Evolutionary conservation across 1,140 invertebrate species (phyloP), one percentile per base, ranked within the genome.

Genomic region (Popillia japonica): DNA sequence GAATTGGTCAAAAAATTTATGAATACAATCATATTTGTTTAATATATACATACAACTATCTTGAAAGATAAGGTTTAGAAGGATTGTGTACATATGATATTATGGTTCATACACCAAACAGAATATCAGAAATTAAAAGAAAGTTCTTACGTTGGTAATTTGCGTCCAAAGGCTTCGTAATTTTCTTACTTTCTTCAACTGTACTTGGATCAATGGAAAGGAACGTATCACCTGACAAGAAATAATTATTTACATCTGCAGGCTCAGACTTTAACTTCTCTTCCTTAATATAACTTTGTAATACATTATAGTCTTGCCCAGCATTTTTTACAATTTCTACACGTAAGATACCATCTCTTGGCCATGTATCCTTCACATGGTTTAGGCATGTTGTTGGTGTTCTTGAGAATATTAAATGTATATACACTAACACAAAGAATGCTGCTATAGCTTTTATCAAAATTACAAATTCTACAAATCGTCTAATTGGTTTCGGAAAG

Each of bases 321-420:
- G 89, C 85, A 87, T 96, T 94, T 80, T 92, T 90, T 72, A 98
- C 90, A 83, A 99, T 98, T 89, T 99, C 98, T n/a, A 99, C 96
- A 83, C 96, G 87, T 3, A 99, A 88, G 80, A 99, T 97, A 11
- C 98, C 98, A 88, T 99, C 95, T 78, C 95, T 89, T 1, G 98
- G 98, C 98, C 98, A 99, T 20, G 93, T 92, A 81, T 95, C 90
- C 86, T 95, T 92, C 34, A 99, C 92, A 86, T 96, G 92, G 84
- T 97, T 93, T 80, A 99, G 90, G 89, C 98, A 99, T 83, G 96
- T 97, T 44, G 96, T 96, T 23, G 98, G 97, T 82, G 95, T 92
- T 82, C 95, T 92, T 76, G 97, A 96, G 87, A 99, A 99, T 55
- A 94, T 94, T 85, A 97, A 92, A 85, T 99, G 98, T 82, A 99